Conservation (phyloP, 2,797 vertebrate genomes). For the Platyrinchus mystaceus region DNA sequence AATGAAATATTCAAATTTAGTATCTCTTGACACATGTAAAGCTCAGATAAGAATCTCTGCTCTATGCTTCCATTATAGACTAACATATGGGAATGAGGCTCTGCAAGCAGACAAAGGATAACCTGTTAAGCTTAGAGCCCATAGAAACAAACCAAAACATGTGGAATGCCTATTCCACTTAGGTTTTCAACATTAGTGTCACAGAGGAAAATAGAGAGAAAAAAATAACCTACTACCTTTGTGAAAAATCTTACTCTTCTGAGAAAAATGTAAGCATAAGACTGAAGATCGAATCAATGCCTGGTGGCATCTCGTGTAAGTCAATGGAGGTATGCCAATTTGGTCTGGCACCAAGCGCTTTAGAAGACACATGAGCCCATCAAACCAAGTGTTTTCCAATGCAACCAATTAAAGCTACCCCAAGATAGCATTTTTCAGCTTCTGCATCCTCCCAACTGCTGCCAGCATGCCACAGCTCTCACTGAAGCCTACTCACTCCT, state of each 20-base stretch:
- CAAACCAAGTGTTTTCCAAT: conserved; percentile 48
- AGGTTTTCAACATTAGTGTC: not conserved
- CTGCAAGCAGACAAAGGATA: not conserved
- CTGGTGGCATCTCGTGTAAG: conserved; percentile 24
- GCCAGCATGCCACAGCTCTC: conserved; percentile 35
- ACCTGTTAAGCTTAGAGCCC: not conserved
- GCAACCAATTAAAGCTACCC: conserved; percentile 48
- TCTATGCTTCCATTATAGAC: not conserved
- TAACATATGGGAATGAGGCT: not conserved
- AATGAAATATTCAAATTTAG: not conserved
- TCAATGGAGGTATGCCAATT: conserved; percentile 19
- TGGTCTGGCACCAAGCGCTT: conserved; percentile 26
- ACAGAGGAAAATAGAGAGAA: not conserved
- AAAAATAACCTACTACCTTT: not conserved
- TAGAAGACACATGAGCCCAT: conserved; percentile 30
- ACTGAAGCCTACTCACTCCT: conserved; percentile 46
- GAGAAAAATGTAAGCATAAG: not conserved
- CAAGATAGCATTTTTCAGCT: conserved; percentile 44
- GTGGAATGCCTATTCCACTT: not conserved
- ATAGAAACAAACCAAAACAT: not conserved
- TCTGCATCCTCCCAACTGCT: conserved; percentile 39
- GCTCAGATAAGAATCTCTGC: not conserved
- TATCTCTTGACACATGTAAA: not conserved
- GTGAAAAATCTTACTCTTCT: not conserved
- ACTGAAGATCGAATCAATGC: conserved; percentile 4